These are phyloP conservation scores for Bibio marci DNA, from an alignment of 2,888 invertebrate species.

Conservation along the genomic window DNA sequence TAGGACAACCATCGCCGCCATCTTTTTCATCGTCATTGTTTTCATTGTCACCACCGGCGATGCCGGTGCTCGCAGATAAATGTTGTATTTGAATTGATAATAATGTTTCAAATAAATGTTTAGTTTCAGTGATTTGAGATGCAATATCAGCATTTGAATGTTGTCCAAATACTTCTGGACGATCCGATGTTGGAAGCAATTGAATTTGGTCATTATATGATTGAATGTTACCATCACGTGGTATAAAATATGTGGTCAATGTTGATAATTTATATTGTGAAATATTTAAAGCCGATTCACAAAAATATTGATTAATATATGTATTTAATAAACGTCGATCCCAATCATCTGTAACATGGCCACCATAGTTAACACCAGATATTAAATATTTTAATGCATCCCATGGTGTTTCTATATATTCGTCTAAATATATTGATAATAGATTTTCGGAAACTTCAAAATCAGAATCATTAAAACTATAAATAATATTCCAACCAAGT, in stretches of 20 bases:
- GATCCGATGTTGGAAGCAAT: slow-evolving; percentile 58
- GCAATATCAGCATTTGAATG: slow-evolving; percentile 82
- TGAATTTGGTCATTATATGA: slow-evolving; percentile 68
- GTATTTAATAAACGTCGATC: slow-evolving; percentile 57
- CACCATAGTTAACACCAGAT: slow-evolving; percentile 78
- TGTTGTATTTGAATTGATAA: slow-evolving; percentile 58
- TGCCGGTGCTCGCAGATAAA: no score
- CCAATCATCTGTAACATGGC: slow-evolving; percentile 63
- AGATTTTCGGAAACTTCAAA: slow-evolving; percentile 79
- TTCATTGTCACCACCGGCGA: slow-evolving; percentile 8
- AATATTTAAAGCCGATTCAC: slow-evolving; percentile 45
- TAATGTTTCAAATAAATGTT: slow-evolving; percentile 57
- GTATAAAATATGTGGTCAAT: slow-evolving; percentile 63
- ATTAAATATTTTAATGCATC: slow-evolving; percentile 77
- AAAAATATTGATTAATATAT: slow-evolving; percentile 71
- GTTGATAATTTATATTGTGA: slow-evolving; percentile 53
- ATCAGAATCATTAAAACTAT: slow-evolving; percentile 83
- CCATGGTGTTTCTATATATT: slow-evolving; percentile 81
- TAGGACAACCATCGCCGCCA: slow-evolving; percentile 4
- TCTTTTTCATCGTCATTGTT: background rate
- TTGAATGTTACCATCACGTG: slow-evolving; percentile 61
- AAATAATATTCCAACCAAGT: slow-evolving; percentile 77
- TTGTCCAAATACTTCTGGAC: slow-evolving; percentile 78
- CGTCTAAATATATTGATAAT: slow-evolving; percentile 66
- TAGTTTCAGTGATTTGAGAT: slow-evolving; percentile 64